A percentile compares a stretch with the other conserved stretches of the same genome.
phyloP scores from a whole-genome alignment of 2,888 invertebrate species.

The Hecatera dysodea region DNA sequence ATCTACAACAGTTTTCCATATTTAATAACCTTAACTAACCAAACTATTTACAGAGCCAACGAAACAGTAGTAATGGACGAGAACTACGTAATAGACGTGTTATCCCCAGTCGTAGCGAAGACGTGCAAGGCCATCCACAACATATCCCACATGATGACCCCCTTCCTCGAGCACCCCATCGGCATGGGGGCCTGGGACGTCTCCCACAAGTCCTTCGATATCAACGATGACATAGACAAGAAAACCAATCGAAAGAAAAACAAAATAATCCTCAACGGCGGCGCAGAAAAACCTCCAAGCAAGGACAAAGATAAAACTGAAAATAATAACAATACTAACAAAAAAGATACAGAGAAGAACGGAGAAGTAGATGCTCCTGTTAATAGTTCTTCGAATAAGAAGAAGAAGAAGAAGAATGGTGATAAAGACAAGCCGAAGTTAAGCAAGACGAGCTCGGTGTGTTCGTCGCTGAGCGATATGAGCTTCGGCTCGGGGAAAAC shows the following conservation, averaged over 20 bases:
- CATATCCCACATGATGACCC: slow-evolving; percentile 72
- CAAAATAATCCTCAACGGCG: slow-evolving; percentile 42
- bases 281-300: slow-evolving; percentile 20
- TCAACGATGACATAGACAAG: slow-evolving; percentile 63
- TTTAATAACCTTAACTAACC: no score
- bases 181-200: slow-evolving; percentile 37
- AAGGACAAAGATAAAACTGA: slow-evolving; percentile 7
- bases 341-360: slow-evolving; percentile 33
- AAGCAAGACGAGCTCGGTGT: slow-evolving; percentile 80
- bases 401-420: slow-evolving; percentile 67
- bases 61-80: slow-evolving; percentile 69
- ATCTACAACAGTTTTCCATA: no score
- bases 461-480: slow-evolving; percentile 83
- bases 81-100: slow-evolving; percentile 50
- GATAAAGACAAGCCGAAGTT: slow-evolving; percentile 70
- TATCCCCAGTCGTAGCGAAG: slow-evolving; percentile 70
- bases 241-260: slow-evolving; percentile 60
- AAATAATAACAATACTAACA: slow-evolving; percentile 35
- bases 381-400: slow-evolving; percentile 29
- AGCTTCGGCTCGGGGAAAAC: slow-evolving; percentile 74
- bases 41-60: slow-evolving; percentile 73
- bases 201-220: slow-evolving; percentile 34
- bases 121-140: slow-evolving; percentile 77
- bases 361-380: slow-evolving; percentile 15
- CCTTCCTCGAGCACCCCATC: slow-evolving; percentile 57